Base-by-base conservation (phyloP, 2,797 vertebrate genomes). In the Zalophus californianus region DNA sequence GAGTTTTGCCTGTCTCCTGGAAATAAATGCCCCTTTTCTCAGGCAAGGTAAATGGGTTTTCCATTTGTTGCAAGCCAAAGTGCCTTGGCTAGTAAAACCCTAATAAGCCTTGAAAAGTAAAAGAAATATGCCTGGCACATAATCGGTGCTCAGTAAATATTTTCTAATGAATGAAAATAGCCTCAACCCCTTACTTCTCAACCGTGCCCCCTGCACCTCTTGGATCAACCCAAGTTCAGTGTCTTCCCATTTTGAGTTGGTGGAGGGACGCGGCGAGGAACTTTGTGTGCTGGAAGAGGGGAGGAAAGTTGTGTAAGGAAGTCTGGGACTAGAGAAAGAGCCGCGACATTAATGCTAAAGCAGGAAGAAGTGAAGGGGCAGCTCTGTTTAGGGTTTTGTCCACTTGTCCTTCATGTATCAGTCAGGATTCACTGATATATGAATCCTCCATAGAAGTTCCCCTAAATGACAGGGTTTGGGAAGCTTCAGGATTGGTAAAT, bases 371-470 rank as follows among this genome's bases (percentile, higher is more conserved):
- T 0, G 8, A 58, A 73, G 41, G 56, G 27, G n/a, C 29, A 0
- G 4, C 48, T 23, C 23, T 52, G 60, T 14, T 7, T 32, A 29
- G 41, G 35, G 12, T 1, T 64, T 25, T 27, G 29, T 54, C 18
- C 2, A 29, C 75, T 29, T 38, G 4, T 5, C 25, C n/a, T 44
- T 44, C 25, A 9, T 0, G 0, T 0, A 25, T 48, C 2, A 1
- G 8, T n/a, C n/a, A 44, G 44, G 44, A 44, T 44, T 44, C 44
- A 44, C 44, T 44, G 44, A 44, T 44, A 44, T 1, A 44, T 8
- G 44, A 9, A 8, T 44, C 7, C 44, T 44, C 44, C 44, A 44
- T 44, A 44, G 44, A 44, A 44, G 44, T 44, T 44, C 44, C 44
- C 44, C 44, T 44, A 44, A 44, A 44, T 44, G 44, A 44, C 44